Evolutionary conservation across 2,888 invertebrate species (phyloP).

Genomic region (Nemurella pictetii): DNA sequence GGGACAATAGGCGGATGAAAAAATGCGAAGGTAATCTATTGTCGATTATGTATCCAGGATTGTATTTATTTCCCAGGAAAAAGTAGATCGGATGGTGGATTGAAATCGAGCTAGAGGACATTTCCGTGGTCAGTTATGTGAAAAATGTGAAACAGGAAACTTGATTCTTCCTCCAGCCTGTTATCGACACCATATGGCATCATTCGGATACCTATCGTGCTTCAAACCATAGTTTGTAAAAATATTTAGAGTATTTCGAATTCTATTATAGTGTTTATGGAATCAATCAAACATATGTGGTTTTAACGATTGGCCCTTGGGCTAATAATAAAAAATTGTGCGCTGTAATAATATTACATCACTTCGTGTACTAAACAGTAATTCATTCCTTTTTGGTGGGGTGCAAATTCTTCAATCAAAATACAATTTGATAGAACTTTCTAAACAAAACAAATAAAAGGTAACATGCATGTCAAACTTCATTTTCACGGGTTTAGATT

Average conservation of each 20-base stretch:
- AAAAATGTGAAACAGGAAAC: not conserved
- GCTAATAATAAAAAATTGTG: not conserved
- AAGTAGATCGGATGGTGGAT: not conserved
- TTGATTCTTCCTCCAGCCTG: not conserved
- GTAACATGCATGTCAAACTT: not conserved
- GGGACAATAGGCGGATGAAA: not conserved
- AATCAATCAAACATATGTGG: not conserved
- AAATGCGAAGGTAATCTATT: not conserved
- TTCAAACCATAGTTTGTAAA: too few species aligned
- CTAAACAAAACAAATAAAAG: not conserved
- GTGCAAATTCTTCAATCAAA: not conserved
- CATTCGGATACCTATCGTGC: too few species aligned
- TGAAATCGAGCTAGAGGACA: not conserved
- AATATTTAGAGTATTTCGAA: not conserved
- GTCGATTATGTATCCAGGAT: not conserved
- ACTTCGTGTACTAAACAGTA: not conserved
- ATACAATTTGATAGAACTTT: not conserved
- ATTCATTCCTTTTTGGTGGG: not conserved
- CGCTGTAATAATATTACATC: not conserved
- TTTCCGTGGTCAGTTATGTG: not conserved
- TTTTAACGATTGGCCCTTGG: not conserved
- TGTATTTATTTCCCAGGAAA: not conserved
- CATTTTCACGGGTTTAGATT: not conserved
- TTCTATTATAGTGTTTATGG: not conserved
- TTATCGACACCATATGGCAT: not conserved